Base-by-base conservation (phyloP, 2,797 vertebrate species). In the Bucorvus abyssinicus region DNA sequence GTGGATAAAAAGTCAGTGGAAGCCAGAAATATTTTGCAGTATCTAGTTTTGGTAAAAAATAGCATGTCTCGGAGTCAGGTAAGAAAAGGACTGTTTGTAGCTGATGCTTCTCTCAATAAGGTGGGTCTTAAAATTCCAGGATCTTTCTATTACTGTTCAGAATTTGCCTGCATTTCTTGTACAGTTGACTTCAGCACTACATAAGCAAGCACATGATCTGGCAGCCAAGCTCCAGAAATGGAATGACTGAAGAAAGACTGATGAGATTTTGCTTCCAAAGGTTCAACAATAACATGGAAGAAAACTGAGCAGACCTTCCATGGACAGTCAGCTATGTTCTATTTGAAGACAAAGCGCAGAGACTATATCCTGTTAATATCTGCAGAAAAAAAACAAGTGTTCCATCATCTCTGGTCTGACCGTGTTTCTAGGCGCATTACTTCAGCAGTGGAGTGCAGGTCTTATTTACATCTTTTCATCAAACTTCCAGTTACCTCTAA, bases 1-100 rank as follows among this genome's bases (percentile, higher is more conserved):
- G 22, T 90, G 57, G 26, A 68, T 84, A 78, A 53, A 69, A 93
- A 73, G 21, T 69, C 50, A 61, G 24, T 81, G 90, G 74, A 94
- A 90, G 18, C 70, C 76, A 71, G 55, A 88, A 88, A 69, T 75
- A 18, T 24, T 75, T 94, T 86, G 42, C 19, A 86, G 6, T 86
- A 21, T 88, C 49, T 87, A 64, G 32, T 71, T 42, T 67, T 67
- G 50, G 47, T 90, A 50, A 75, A 86, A 95, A 78, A 59, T 61
- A 86, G 19, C 7, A 21, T 71, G 38, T 88, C 23, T 77, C 73
- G 24, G 74, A 11, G 71, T 70, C 24, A 57, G 40, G 61, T 92
- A 42, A 79, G 30, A 83, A 88, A 91, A 81, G 59, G 12, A 27
- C 22, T 84, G 7, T 61, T 78, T 76, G 21, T 70, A 94, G 30